Evolutionary conservation across 2,888 invertebrate genomes (phyloP).

Genomic region (Volucella inanis): DNA sequence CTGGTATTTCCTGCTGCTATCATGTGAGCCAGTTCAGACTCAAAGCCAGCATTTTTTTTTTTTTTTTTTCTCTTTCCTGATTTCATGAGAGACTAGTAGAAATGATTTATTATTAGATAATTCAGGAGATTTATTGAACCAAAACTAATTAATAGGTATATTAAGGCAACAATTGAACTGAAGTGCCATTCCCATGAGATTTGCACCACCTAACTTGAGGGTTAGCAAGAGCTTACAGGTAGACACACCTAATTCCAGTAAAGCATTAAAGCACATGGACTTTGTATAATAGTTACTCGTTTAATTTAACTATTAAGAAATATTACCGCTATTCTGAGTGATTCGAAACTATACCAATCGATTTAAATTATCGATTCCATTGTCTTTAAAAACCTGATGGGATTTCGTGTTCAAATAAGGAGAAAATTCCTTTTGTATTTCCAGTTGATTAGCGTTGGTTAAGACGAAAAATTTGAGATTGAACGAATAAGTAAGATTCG

Average conservation of each 20-base stretch:
- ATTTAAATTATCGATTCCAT: slow-evolving; percentile 27
- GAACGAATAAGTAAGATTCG: background rate
- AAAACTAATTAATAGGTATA: slow-evolving; percentile 53
- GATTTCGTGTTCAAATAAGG: background rate
- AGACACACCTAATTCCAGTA: too few relatives aligned
- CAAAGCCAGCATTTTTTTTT: slow-evolving; percentile 3
- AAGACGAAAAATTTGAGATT: background rate
- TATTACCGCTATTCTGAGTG: background rate
- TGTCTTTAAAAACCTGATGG: slow-evolving; percentile 4
- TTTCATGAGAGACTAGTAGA: slow-evolving; percentile 23
- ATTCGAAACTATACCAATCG: background rate
- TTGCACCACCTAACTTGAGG: too few relatives aligned
- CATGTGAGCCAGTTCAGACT: slow-evolving; percentile 50
- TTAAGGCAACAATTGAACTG: slow-evolving; percentile 51
- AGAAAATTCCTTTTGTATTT: slow-evolving; percentile 16
- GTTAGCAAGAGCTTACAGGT: too few relatives aligned
- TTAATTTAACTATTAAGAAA: background rate
- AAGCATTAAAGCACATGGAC: too few relatives aligned
- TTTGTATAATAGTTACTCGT: too few relatives aligned
- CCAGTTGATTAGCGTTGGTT: slow-evolving; percentile 25
- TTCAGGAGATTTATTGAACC: slow-evolving; percentile 49
- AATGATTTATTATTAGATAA: slow-evolving; percentile 62
- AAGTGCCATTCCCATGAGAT: slow-evolving; percentile 54
- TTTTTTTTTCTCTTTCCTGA: background rate
- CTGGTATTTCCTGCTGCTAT: slow-evolving; percentile 63